Evolutionary conservation across 1,140 invertebrate genomes (phyloP), one percentile per base, ranked within the genome.

Genomic region (Tenebrio molitor): DNA sequence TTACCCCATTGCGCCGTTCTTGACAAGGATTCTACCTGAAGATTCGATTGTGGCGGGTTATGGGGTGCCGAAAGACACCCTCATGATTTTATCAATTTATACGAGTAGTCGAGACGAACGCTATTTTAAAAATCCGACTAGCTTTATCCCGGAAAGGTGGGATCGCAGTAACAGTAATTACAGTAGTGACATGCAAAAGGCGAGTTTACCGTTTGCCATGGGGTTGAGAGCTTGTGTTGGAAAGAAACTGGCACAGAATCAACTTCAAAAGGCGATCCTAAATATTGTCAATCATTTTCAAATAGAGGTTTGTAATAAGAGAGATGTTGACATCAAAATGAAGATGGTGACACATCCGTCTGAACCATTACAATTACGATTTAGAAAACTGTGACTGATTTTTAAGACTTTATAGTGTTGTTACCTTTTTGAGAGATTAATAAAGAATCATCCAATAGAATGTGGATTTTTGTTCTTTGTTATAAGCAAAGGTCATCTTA

Each of bases 1-100:
- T 5, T 95, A 95, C 85, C 95, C 95, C 1, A 91, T 93, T 7
- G 94, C 94, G 0, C 90, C 94, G 39, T 96, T 97, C 81, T 83
- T 96, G 17, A 92, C 93, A 16, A 86, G 95, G 82, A 88, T 91
- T 75, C 75, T 95, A 44, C 85, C 90, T 0, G 84, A 89, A 71
- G 88, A 93, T 73, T 83, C 85, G 1, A 75, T 83, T 4, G 82
- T 96, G 14, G 88, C 84, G 44, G 86, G 87, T 2, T 94, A 93
- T 83, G 79, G 81, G 15, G 85, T 96, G 33, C 84, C 89, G 6
- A 87, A 88, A 79, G 88, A 89, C 78, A 91, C 91, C 69, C 81
- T 94, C 68, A 83, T 96, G 4, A 81, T 95, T 3, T 85, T 95
- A 76, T 96, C 94, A 1, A 84, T 95, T 17, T 97, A 94, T 77